phyloP scores from a whole-genome alignment of 2,888 invertebrate species.

The Noctuana brunneofusca region DNA sequence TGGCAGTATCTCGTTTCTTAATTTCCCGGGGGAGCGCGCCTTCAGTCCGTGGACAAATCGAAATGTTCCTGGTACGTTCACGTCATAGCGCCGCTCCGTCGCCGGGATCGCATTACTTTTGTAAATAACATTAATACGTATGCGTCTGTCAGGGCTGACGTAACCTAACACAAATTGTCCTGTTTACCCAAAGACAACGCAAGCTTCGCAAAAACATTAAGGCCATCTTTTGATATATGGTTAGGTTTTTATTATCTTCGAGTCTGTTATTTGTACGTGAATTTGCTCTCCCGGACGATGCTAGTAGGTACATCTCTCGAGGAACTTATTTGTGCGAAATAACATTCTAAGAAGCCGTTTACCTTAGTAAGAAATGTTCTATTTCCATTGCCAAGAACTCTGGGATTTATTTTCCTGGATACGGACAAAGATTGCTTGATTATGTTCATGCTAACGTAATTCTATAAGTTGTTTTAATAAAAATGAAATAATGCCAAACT shows the following conservation, averaged over 20 bases:
- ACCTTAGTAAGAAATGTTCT: slow-evolving; percentile 28
- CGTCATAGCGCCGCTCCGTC: slow-evolving; percentile 55
- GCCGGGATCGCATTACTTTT: slow-evolving; percentile 58
- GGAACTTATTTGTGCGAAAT: slow-evolving; percentile 31
- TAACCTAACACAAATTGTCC: slow-evolving; percentile 40
- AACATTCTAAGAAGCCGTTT: slow-evolving; percentile 31
- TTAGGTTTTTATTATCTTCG: slow-evolving; percentile 33
- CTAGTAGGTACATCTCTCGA: slow-evolving; percentile 9
- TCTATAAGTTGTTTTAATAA: not conserved
- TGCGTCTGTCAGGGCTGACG: slow-evolving; percentile 41
- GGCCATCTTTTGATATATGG: slow-evolving; percentile 36
- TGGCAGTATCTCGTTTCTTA: slow-evolving; percentile 64
- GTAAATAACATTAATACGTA: slow-evolving; percentile 56
- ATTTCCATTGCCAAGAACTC: slow-evolving; percentile 25
- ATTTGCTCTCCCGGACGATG: slow-evolving; percentile 24
- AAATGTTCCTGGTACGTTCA: slow-evolving; percentile 62
- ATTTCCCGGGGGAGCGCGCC: slow-evolving; percentile 74
- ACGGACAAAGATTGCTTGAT: slow-evolving; percentile 14
- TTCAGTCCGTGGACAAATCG: slow-evolving; percentile 71
- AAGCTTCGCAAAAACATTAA: slow-evolving; percentile 35
- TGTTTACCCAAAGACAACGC: slow-evolving; percentile 40
- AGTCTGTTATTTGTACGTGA: slow-evolving; percentile 30
- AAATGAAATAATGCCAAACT: not conserved
- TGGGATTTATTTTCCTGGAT: slow-evolving; percentile 16
- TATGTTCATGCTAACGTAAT: slow-evolving; percentile 7